A percentile compares a stretch with the other conserved stretches of the same genome.
Conservation (phyloP, 2,888 invertebrate genomes). For the Nomada ferruginata region DNA sequence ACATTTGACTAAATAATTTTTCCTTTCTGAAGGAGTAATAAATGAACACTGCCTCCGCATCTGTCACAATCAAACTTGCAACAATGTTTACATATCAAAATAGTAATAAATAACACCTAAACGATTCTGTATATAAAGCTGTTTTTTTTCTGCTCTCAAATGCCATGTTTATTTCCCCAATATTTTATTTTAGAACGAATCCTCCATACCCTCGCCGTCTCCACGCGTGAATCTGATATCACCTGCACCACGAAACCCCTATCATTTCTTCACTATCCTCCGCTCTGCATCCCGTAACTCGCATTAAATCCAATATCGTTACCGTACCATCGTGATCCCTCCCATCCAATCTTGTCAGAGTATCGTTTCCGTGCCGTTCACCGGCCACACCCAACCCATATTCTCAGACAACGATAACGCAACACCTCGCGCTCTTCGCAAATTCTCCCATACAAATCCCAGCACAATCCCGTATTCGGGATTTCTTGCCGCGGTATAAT, state of each 20-base stretch:
- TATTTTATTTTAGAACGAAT: no score
- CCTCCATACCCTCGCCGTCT: no score
- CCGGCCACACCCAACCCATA: constrained; percentile 3
- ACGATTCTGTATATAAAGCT: no score
- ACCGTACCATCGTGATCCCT: constrained; percentile 19
- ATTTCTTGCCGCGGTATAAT: constrained; percentile 31
- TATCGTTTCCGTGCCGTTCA: constrained; percentile 8
- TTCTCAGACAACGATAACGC: constrained; percentile 37
- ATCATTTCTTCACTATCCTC: not conserved
- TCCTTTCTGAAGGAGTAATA: no score
- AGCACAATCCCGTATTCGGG: constrained; percentile 34
- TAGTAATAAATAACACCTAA: no score
- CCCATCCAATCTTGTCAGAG: constrained; percentile 24
- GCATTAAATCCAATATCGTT: constrained; percentile 26
- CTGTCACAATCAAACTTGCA: no score
- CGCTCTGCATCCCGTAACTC: constrained; percentile 19
- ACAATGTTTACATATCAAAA: no score
- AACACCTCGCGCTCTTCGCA: constrained; percentile 21
- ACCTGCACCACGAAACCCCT: not conserved
- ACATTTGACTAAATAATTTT: no score
- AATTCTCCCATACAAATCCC: constrained; percentile 48
- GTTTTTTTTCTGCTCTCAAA: not conserved
- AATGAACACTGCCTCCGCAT: no score
- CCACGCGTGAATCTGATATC: no score
- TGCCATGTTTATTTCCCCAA: not conserved